phyloP scores from a whole-genome alignment of 2,888 invertebrate species.

The Trachelus tabidus region DNA sequence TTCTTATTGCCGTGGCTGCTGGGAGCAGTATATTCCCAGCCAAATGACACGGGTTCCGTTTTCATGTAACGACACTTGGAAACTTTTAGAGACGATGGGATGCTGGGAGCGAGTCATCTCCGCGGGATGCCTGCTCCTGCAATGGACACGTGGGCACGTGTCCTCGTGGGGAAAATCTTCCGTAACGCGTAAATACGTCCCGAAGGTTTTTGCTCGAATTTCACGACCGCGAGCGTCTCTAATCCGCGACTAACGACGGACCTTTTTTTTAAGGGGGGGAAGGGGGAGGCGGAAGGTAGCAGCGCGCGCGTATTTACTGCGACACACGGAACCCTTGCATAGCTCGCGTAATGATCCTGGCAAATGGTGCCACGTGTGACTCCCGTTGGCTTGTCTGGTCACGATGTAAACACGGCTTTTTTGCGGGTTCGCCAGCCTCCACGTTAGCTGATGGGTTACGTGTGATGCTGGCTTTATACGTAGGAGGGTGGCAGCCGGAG shows the following conservation, averaged over 20 bases:
- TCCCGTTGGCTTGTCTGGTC: slow-evolving; percentile 14
- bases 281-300: too few species aligned
- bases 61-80: too few species aligned
- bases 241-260: slow-evolving; percentile 3
- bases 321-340: neutral
- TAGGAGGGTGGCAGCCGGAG: neutral
- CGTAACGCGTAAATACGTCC: neutral
- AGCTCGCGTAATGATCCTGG: neutral
- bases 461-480: neutral
- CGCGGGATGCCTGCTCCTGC: too few species aligned
- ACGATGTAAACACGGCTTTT: slow-evolving; percentile 21
- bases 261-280: neutral
- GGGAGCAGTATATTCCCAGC: neutral
- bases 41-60: neutral
- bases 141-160: neutral
- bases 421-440: slow-evolving; percentile 1
- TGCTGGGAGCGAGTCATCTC: too few species aligned
- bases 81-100: too few species aligned
- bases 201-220: neutral
- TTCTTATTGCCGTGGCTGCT: neutral
- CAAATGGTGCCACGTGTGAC: slow-evolving; percentile 3
- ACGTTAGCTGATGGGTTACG: neutral
- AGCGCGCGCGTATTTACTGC: too few species aligned
- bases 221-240: neutral
- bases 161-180: neutral